Evolutionary conservation across 2,797 vertebrate genomes (phyloP), one percentile per base, ranked within the genome.

Genomic region (Sebastes dallii): DNA sequence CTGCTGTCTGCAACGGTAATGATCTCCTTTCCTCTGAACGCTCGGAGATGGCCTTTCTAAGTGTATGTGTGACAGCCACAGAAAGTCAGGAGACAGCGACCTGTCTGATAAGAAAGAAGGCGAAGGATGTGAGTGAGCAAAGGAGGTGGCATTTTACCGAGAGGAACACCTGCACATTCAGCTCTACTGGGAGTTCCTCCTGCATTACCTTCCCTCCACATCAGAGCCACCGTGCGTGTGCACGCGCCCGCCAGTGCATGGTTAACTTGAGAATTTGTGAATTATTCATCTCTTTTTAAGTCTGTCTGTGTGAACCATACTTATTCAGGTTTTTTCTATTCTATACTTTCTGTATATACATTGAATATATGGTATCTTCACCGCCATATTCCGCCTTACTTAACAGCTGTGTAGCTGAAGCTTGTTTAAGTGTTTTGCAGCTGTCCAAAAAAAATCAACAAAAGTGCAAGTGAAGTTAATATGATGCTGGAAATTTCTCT

Each of bases 121-220:
- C 83, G 76, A 88, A 89, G 93, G 88, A 94, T 93, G 89, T 85
- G 86, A 93, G 85, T 70, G 91, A 94, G 91, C 78, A 91, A 93
- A 91, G 88, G 90, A 92, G 88, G 88, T 94, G 96, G 97, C 96
- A 97, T 97, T 97, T 97, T 95, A 95, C 94, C 93, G 95, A 95
- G 96, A 95, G 95, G 95, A 96, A 95, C 96, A 97, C 96, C 97
- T 97, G 97, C 96, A 97, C 96, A 97, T 97, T 98, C 97, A 97
- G 97, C 97, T 97, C 97, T 97, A 96, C 96, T 97, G 97, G 97
- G 97, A 99, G 93, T 93, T 92, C 88, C 86, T 90, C 83, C 85
- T 92, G 92, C 95, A 94, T 96, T 97, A 96, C 96, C 95, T 96
- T 94, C 95, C 94, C 96, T 96, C 94, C 96, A 95, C 87, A 96